Evolutionary conservation across 2,113 vertebrate genomes (phyloP).

Genomic region (Salvelinus namaycush): DNA sequence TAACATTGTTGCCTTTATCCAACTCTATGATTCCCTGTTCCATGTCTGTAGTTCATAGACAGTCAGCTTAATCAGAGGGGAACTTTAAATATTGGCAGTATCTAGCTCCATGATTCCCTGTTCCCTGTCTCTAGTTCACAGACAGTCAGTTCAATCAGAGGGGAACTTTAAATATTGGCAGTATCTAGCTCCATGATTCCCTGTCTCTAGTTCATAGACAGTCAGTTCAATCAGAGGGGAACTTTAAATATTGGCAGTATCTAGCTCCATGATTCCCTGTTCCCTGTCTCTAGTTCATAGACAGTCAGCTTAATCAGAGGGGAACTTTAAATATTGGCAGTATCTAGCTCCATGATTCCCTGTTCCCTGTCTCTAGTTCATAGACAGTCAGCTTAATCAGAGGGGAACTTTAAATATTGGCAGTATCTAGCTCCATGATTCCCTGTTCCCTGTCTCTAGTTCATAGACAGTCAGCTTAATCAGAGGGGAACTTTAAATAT

Average conservation of each 20-base stretch:
- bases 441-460: conserved; percentile 15
- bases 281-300: conserved; percentile 12
- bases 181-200: not conserved
- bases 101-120: not conserved
- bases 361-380: conserved; percentile 16
- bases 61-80: not conserved
- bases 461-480: not conserved
- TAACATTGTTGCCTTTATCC: no score
- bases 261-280: conserved; percentile 1
- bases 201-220: conserved; percentile 10
- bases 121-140: not conserved
- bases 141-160: not conserved
- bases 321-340: not conserved
- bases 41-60: not conserved
- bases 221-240: no score
- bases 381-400: not conserved
- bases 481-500: no score
- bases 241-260: not conserved
- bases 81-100: not conserved
- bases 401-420: no score
- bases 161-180: not conserved
- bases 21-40: not conserved
- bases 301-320: not conserved
- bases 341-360: not conserved
- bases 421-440: not conserved